Conservation (phyloP, 2,113 vertebrate genomes). For the Tapirus terrestris region DNA sequence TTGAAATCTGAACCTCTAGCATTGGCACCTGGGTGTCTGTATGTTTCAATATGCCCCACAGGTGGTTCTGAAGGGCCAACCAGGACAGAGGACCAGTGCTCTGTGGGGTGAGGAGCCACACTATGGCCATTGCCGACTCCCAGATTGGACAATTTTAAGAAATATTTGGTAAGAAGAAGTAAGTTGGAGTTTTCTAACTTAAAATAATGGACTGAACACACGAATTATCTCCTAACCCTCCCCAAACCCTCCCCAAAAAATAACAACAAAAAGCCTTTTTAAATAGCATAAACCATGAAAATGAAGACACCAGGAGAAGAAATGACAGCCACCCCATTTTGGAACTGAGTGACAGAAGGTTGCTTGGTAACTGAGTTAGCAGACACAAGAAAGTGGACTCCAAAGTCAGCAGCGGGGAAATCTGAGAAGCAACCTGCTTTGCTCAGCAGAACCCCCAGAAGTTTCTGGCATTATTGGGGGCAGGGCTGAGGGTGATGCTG, state of each 20-base stretch:
- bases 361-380: not conserved
- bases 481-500: not conserved
- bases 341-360: not conserved
- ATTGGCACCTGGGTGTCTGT: not conserved
- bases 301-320: not conserved
- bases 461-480: not conserved
- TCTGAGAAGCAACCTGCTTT: not conserved
- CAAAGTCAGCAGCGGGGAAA: not conserved
- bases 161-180: not conserved
- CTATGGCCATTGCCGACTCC: not conserved
- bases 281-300: not conserved
- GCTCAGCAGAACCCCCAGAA: not conserved
- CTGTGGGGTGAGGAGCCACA: not conserved
- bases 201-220: not conserved
- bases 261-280: not conserved
- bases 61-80: not conserved
- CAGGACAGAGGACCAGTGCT: not conserved
- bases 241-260: not conserved
- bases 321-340: not conserved
- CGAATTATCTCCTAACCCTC: not conserved
- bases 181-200: not conserved
- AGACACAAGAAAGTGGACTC: not conserved
- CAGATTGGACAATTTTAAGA: not conserved
- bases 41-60: not conserved
- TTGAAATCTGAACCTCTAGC: not conserved